Percentiles rank a stretch among this genome's conserved stretches.
phyloP scores from a whole-genome alignment of 2,888 invertebrate genomes.

The Zygogramma bicolorata region DNA sequence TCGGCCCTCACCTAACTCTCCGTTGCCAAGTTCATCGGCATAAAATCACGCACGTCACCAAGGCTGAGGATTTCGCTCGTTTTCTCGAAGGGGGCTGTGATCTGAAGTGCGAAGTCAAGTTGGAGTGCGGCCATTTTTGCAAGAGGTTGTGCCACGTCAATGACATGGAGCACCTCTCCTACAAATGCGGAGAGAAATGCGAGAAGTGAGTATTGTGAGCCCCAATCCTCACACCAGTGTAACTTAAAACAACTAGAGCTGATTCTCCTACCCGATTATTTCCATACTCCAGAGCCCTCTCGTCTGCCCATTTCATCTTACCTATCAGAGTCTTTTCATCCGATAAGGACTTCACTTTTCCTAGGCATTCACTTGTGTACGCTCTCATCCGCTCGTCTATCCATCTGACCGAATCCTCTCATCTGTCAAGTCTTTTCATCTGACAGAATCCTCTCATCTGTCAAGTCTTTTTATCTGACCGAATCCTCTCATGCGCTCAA shows the following conservation, averaged over 20 bases:
- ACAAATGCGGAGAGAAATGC: slow-evolving; percentile 69
- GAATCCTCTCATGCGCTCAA: no score
- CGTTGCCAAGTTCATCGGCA: slow-evolving; percentile 70
- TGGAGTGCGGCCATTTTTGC: slow-evolving; percentile 75
- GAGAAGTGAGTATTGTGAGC: slow-evolving; percentile 64
- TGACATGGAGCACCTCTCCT: slow-evolving; percentile 69
- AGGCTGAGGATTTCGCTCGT: slow-evolving; percentile 66
- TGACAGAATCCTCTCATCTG: no score
- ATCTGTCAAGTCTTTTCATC: no score
- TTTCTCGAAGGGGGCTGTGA: slow-evolving; percentile 75
- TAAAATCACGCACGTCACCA: slow-evolving; percentile 35
- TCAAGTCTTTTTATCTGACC: no score
- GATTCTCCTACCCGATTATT: no score
- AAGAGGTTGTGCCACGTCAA: slow-evolving; percentile 72
- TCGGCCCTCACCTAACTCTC: slow-evolving; percentile 69
- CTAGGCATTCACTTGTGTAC: no score
- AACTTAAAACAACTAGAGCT: neutral
- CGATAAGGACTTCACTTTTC: no score
- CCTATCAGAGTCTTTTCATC: no score
- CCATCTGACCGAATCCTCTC: no score
- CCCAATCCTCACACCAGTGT: neutral
- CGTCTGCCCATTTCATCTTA: no score
- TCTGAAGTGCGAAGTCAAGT: slow-evolving; percentile 66
- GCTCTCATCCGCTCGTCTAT: no score
- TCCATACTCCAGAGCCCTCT: no score